Evolutionary conservation across 2,113 vertebrate species (phyloP), one percentile per base, ranked within the genome.

Genomic region (Solenodon paradoxus): DNA sequence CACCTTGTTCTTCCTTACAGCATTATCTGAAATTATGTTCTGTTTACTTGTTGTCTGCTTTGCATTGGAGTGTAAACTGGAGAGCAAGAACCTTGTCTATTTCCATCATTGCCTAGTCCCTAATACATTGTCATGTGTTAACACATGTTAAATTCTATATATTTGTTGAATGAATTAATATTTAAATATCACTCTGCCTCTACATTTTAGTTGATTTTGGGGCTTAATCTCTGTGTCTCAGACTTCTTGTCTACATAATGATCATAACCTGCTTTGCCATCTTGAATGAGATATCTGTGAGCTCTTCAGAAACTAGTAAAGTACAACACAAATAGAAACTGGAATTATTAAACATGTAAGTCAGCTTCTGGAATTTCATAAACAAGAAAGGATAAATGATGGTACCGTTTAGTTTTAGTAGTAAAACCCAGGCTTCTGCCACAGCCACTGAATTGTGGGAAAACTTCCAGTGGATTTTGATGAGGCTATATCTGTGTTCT

Each of bases 141-240:
- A n/a, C 13, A n/a, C n/a, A n/a, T n/a, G n/a, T n/a, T n/a, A n/a
- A n/a, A n/a, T 47, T 68, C 7, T 64, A 80, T 57, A 2, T 89
- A 49, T 68, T 79, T 89, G 63, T 86, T 95, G 74, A 68, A 57
- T 89, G 28, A 88, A 84, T 80, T 2, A 75, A 80, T 91, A 64
- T 63, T 69, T n/a, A 53, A 85, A 86, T 84, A 86, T 84, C 80
- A 53, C 61, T 92, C 5, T n/a, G 13, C 28, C 40, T 71, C 30
- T 40, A 30, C 8, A 10, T 85, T 90, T 88, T 78, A 49, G 24
- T 95, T 97, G 30, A 30, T 61, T 66, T 69, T 87, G 30, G 42
- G 38, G n/a, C 75, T 84, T 96, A 55, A 12, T 87, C 10, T 87
- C 32, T 79, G 51, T 88, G 49, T 71, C 28, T 94, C 8, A 78